Conservation (phyloP, 2,797 vertebrate genomes). For the Acipenser ruthenus region DNA sequence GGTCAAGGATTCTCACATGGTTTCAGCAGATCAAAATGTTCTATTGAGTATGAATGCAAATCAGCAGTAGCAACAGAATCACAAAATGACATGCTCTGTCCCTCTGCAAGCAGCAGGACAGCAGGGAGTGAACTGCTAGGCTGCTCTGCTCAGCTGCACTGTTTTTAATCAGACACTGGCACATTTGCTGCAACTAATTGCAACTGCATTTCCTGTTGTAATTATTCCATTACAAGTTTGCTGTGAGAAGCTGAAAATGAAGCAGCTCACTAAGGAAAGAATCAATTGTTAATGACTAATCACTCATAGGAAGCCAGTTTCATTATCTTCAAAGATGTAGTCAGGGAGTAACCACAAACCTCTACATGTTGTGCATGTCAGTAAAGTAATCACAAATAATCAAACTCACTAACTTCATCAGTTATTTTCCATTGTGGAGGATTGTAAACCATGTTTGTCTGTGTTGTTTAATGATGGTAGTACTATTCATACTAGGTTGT, state of each 20-base stretch:
- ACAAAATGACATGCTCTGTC: too few relatives aligned
- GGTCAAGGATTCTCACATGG: too few relatives aligned
- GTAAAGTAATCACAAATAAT: slow-evolving; percentile 69
- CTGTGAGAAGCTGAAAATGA: slow-evolving; percentile 70
- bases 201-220: slow-evolving; percentile 70
- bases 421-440: slow-evolving; percentile 71
- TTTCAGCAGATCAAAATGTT: too few relatives aligned
- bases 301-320: slow-evolving; percentile 76
- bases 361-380: slow-evolving; percentile 49
- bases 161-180: too few relatives aligned
- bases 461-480: slow-evolving; percentile 66
- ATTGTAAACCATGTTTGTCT: slow-evolving; percentile 57
- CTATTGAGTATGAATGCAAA: too few relatives aligned
- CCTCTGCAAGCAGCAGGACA: too few relatives aligned
- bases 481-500: slow-evolving; percentile 57
- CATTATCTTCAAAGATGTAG: slow-evolving; percentile 76
- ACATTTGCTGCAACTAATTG: slow-evolving; percentile 69
- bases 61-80: too few relatives aligned
- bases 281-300: slow-evolving; percentile 81
- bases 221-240: slow-evolving; percentile 70
- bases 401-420: slow-evolving; percentile 68
- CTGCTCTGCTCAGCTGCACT: too few relatives aligned
- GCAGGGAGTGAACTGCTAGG: too few relatives aligned
- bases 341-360: slow-evolving; percentile 59
- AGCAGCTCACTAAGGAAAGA: slow-evolving; percentile 66